Evolutionary conservation across 2,888 invertebrate genomes (phyloP), one percentile per base, ranked within the genome.

Genomic region (Sthenelais limicola): DNA sequence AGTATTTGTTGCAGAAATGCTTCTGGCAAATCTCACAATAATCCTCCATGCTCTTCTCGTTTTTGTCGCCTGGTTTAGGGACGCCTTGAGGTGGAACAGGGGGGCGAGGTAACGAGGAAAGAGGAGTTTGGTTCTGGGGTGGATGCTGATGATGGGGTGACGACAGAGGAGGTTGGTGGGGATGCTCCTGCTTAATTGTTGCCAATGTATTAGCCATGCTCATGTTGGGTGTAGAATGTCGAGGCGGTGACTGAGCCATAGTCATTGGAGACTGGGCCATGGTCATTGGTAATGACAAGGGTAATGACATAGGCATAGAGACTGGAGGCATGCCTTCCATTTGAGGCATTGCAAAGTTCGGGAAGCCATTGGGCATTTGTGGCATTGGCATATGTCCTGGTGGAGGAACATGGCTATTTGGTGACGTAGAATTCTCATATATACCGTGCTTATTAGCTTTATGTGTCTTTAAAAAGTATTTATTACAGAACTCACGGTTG

Each of bases 401-500:
- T 2, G 56, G 56, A 1, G 26, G 1, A 32, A 26, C 24, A n/a
- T 24, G 12, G 26, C 26, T 43, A 3, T 35, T 66, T 18, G 67
- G 62, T 9, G 62, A 62, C 21, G 62, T 21, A 12, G 56, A 56
- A 18, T 58, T 43, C 71, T 87, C 87, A 78, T 82, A 86, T 68
- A 98, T 96, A 33, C 97, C 97, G 88, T 98, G 98, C 85, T 97
- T 97, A 88, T 97, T 97, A 38, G 97, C 96, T 88, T 96, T 96
- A 90, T 98, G 98, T 73, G 98, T 98, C 89, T 98, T 97, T 32
- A 98, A 90, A 88, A 97, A 98, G 89, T 98, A 97, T 87, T 97
- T 97, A 90, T 98, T 97, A 90, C 98, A 98, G 89, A 98, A 98
- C 89, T 98, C 98, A 87, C 97, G 96, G 90, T 97, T 96, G 91